phyloP scores from a whole-genome alignment of 2,888 invertebrate species.

The Mesorhabditis belari region DNA sequence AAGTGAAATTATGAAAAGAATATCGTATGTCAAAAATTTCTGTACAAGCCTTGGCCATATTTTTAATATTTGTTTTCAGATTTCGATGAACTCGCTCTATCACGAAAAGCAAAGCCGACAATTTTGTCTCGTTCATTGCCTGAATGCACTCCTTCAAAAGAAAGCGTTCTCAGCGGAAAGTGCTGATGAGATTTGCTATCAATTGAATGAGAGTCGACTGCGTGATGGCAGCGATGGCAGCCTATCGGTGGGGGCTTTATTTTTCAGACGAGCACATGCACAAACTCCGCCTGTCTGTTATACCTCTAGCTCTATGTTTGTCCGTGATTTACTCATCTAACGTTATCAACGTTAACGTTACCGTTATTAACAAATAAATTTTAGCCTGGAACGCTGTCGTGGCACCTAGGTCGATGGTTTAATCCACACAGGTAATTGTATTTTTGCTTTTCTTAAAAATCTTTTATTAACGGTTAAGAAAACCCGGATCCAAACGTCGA shows the following conservation, averaged over 20 bases:
- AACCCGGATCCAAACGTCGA: too few species aligned
- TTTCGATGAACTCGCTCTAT: constrained; percentile 19
- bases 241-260: constrained; percentile 9
- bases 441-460: too few species aligned
- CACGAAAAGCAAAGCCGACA: constrained; percentile 46
- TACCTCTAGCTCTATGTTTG: too few species aligned
- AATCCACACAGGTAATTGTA: constrained; percentile 39
- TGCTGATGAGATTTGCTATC: constrained; percentile 44
- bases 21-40: too few species aligned
- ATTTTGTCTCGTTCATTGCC: constrained; percentile 44
- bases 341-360: too few species aligned
- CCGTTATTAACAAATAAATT: too few species aligned
- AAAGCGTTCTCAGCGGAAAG: constrained; percentile 16
- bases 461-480: too few species aligned
- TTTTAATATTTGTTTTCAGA: background rate
- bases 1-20: too few species aligned
- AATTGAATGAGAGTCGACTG: constrained; percentile 27
- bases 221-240: too few species aligned
- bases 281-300: background rate
- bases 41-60: background rate
- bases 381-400: too few species aligned
- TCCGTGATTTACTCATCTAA: too few species aligned
- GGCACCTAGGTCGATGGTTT: too few species aligned
- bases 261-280: background rate
- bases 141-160: constrained; percentile 44